Evolutionary conservation across 1,140 invertebrate species (phyloP), one percentile per base, ranked within the genome.

Genomic region (Chironomus striatipennis): DNA sequence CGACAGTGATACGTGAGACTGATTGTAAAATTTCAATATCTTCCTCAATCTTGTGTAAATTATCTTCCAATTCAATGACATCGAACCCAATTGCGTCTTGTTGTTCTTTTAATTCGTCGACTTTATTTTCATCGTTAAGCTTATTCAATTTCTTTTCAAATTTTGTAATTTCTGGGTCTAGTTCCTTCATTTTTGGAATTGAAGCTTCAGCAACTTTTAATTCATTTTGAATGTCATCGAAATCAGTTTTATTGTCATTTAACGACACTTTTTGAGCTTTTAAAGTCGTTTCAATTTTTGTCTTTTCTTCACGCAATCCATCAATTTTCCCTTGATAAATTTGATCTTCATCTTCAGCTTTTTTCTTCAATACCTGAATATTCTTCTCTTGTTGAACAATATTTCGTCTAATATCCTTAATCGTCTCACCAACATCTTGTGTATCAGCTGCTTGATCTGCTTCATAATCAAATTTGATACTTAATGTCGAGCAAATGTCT

Each of bases 251-350:
- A 18, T 76, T 77, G 3, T 74, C 24, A 42, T 74, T 82, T 78
- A 21, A 78, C 76, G 9, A 76, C 77, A 76, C 85, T 84, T 0
- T 83, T 79, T 12, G 77, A 74, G 2, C 85, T 81, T 43, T 81
- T 80, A 76, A 84, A 70, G 20, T 70, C 20, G 65, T 83, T 76
- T 87, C 83, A 1, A 83, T 76, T 73, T 82, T 83, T 7, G 81
- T 83, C 4, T 82, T 74, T 17, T 83, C 80, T 43, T 83, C 84
- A 2, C 85, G 79, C 6, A 82, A 74, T 57, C 79, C 77, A 79
- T 86, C 84, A 73, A 87, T 85, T 75, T 81, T 77, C 0, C 77
- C 75, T 78, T 87, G 86, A 15, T 84, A 75, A 2, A 77, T 67
- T 43, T 79, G 80, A 75, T 87, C 84, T 17, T 80, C 78, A n/a